Percentiles rank a stretch among this genome's conserved stretches.
Evolutionary conservation across 2,113 vertebrate genomes (phyloP).

Genomic region (Silurus meridionalis): DNA sequence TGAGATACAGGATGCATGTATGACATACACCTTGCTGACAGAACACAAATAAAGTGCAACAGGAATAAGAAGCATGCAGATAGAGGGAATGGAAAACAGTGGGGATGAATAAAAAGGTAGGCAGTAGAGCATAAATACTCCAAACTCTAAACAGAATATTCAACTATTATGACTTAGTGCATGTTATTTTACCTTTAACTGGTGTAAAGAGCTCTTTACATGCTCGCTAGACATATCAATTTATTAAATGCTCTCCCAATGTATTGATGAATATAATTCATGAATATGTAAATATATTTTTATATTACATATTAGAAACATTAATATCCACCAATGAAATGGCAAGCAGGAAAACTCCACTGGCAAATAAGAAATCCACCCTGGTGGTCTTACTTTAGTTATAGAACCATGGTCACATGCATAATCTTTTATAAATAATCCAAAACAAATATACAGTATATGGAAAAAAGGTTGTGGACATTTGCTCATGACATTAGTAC

Average conservation of each 20-base stretch:
- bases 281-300: not conserved
- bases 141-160: not conserved
- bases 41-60: not conserved
- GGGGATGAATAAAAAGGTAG: not conserved
- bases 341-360: not conserved
- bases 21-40: not conserved
- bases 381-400: not conserved
- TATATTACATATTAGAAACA: not conserved
- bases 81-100: not conserved
- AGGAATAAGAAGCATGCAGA: not conserved
- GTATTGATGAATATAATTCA: too few relatives aligned
- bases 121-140: not conserved
- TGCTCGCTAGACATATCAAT: not conserved
- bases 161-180: not conserved
- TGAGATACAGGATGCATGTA: not conserved
- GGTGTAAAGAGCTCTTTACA: too few relatives aligned
- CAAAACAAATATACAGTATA: not conserved
- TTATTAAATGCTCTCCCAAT: not conserved
- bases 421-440: not conserved
- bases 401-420: not conserved
- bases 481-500: too few relatives aligned
- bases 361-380: not conserved
- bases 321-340: not conserved
- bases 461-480: too few relatives aligned
- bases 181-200: not conserved